phyloP scores from a whole-genome alignment of 2,113 vertebrate species.

The Vimba vimba region DNA sequence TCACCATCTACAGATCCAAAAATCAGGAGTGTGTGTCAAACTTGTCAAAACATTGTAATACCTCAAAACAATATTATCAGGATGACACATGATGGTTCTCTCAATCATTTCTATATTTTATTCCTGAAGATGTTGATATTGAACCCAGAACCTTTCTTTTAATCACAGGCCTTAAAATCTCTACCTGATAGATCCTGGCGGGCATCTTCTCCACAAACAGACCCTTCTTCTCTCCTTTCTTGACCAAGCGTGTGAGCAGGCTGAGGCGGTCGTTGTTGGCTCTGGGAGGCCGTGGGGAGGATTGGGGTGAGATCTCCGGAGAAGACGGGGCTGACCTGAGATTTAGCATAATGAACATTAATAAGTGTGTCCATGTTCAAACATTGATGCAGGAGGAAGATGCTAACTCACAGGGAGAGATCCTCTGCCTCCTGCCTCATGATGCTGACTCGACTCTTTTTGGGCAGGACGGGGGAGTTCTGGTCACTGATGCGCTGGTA shows the following conservation, averaged over 20 bases:
- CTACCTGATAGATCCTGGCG: slow-evolving; percentile 94
- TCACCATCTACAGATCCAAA: slow-evolving; percentile 84
- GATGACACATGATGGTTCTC: not conserved
- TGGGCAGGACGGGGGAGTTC: slow-evolving; percentile 94
- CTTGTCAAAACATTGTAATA: not conserved
- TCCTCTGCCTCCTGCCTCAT: slow-evolving; percentile 97
- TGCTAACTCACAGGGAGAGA: slow-evolving; percentile 86
- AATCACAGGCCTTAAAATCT: not conserved
- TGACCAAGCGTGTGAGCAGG: slow-evolving; percentile 93
- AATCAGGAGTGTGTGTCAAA: not conserved
- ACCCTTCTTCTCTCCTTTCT: slow-evolving; percentile 97
- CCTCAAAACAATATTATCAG: not conserved
- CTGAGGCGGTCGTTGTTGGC: slow-evolving; percentile 96
- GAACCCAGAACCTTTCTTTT: not conserved
- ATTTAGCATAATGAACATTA: not conserved
- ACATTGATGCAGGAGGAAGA: not conserved
- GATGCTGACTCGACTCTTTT: slow-evolving; percentile 96
- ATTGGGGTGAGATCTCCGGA: slow-evolving; percentile 96
- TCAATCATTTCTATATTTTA: too few relatives aligned
- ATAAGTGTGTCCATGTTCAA: not conserved
- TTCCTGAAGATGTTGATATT: too few relatives aligned
- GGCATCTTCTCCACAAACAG: slow-evolving; percentile 99
- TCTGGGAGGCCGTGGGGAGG: slow-evolving; percentile 92
- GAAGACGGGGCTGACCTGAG: slow-evolving; percentile 95
- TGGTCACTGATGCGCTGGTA: slow-evolving; percentile 97